phyloP scores from a whole-genome alignment of 2,797 vertebrate genomes.

The Macrochelys suwanniensis region DNA sequence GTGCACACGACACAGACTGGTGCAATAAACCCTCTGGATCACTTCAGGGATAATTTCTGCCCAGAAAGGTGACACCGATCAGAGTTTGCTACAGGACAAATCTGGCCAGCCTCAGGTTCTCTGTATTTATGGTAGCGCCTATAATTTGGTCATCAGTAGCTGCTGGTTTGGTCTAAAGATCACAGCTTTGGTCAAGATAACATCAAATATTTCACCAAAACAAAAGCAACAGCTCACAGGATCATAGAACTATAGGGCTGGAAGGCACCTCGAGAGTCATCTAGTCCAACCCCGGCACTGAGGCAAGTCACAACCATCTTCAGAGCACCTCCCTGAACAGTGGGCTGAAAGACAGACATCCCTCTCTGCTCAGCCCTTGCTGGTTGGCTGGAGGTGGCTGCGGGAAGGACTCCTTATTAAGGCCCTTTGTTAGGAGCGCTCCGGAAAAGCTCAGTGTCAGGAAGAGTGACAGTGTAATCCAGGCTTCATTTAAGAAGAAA shows the following conservation, averaged over 20 bases:
- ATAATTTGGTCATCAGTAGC: constrained; percentile 70
- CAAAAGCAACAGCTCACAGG: constrained; percentile 25
- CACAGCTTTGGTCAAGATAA: constrained; percentile 67
- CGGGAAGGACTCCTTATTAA: rapidly evolving
- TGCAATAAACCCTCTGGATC: constrained; percentile 38
- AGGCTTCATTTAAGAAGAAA: constrained; percentile 39
- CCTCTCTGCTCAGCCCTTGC: neutral
- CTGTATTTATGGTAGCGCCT: constrained; percentile 75
- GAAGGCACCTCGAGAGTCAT: neutral
- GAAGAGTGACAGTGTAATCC: constrained; percentile 24
- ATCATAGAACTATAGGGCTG: neutral
- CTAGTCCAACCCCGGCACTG: neutral
- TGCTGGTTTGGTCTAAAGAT: constrained; percentile 73
- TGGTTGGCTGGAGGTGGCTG: neutral
- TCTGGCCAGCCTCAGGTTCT: constrained; percentile 63
- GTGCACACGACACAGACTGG: neutral
- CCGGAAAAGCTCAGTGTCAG: neutral
- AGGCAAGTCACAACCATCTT: neutral
- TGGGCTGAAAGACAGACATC: constrained; percentile 5
- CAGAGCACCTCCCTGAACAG: neutral
- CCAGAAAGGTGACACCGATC: constrained; percentile 45
- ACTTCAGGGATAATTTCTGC: constrained; percentile 41
- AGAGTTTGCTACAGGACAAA: constrained; percentile 61
- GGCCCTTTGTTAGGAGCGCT: neutral
- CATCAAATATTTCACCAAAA: constrained; percentile 51